Evolutionary conservation across 2,888 invertebrate genomes (phyloP), one percentile per base, ranked within the genome.

Genomic region (Ditylenchus weischeri): DNA sequence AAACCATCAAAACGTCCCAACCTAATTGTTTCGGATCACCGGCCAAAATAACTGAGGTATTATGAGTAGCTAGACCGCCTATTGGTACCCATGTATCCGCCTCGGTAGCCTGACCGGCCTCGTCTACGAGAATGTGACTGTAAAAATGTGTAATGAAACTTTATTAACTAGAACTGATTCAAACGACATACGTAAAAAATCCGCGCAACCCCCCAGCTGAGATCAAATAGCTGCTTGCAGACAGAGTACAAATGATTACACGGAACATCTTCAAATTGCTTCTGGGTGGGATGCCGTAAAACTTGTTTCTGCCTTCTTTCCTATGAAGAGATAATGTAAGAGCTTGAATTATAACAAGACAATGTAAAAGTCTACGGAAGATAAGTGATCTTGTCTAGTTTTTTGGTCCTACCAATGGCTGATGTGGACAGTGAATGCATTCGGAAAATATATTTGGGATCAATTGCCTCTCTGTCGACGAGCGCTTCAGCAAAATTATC

Each of bases 91-190:
- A 73, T 11, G 54, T 68, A n/a, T 74, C 74, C 29, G 72, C 57
- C 57, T 74, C 74, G 18, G 69, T 68, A 29, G 70, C 68, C 47
- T 74, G 74, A 10, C 74, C 75, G 8, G 75, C 75, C 54, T 74
- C 74, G 57, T 74, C 74, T 18, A 74, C 61, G 51, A 73, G 50
- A 18, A 73, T 65, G 62, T 73, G 76, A n/a, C 70, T 73, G 47
- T 50, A 76, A 47, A n/a, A 8, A 0, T 1, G n/a, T 29, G 29
- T 5, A 29, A 4, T 29, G 3, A 1, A 57, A 5, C 4, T 57
- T 19, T 57, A 19, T 50, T 10, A 29, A 43, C 8, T 15, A 8
- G 8, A 43, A 43, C 43, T 13, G 43, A 29, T 29, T 15, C 3
- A 43, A 43, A 43, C 15, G 71, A 66, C 75, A 7, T 51, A 72